These are phyloP conservation scores for Bombus sibiricus DNA, from an alignment of 1,140 invertebrate species.

Conservation along the genomic window DNA sequence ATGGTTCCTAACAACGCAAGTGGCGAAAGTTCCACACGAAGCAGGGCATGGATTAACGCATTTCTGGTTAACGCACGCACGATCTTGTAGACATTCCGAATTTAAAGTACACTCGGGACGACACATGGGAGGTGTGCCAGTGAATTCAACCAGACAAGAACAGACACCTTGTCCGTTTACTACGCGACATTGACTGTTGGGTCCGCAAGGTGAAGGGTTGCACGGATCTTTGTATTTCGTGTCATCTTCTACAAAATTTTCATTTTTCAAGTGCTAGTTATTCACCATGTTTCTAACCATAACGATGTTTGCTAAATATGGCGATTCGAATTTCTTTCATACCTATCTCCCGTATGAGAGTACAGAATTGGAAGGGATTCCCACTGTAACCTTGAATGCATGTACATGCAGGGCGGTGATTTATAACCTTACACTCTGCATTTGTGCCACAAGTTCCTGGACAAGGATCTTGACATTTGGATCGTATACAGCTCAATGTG, in stretches of 20 bases:
- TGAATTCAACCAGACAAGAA: fast-evolving
- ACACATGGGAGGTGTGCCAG: fast-evolving
- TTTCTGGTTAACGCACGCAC: slow-evolving; percentile 89
- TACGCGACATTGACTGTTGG: no score
- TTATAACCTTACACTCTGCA: no score
- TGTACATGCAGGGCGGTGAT: no score
- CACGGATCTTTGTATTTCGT: slow-evolving; percentile 81
- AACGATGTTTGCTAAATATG: no score
- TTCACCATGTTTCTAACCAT: no score
- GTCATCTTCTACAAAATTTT: no score
- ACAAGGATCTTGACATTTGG: slow-evolving; percentile 78
- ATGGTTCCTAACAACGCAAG: no score
- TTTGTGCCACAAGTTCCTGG: no score
- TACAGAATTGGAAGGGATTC: no score
- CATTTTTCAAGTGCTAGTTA: slow-evolving; percentile 83
- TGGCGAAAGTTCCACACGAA: slow-evolving; percentile 48
- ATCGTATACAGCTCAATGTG: slow-evolving; percentile 79
- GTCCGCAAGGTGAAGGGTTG: slow-evolving; percentile 67
- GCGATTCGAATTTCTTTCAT: no score
- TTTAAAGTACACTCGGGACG: slow-evolving; percentile 70
- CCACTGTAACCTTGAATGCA: slow-evolving; percentile 79
- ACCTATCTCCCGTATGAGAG: slow-evolving; percentile 69
- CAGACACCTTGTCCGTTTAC: no score
- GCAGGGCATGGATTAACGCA: slow-evolving; percentile 91
- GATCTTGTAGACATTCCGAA: slow-evolving; percentile 89